Percentiles rank a stretch among this genome's conserved stretches.
Evolutionary conservation across 2,113 vertebrate genomes (phyloP).

Genomic region (Grus americana): DNA sequence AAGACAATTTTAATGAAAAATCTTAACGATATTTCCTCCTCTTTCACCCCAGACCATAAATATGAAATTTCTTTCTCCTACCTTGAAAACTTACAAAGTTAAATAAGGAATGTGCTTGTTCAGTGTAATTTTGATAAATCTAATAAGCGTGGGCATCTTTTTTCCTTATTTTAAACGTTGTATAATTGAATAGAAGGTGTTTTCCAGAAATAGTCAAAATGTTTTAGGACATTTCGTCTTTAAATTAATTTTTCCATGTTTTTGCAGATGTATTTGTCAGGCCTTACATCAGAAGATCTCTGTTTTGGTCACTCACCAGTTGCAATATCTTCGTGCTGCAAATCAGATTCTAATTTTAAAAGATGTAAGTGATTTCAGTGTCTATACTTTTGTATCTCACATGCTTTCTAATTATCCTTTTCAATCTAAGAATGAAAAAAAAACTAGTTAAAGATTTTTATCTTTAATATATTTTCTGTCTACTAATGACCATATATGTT

Average conservation of each 20-base stretch:
- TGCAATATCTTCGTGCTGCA: constrained; percentile 90
- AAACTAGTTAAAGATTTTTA: background rate
- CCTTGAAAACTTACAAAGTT: background rate
- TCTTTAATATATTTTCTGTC: background rate
- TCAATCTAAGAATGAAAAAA: background rate
- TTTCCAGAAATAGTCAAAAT: background rate
- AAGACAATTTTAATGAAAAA: background rate
- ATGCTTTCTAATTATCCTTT: background rate
- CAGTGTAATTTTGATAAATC: background rate
- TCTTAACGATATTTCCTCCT: background rate
- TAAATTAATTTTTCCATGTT: background rate
- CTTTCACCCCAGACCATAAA: background rate
- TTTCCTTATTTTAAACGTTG: background rate
- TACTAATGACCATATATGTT: background rate
- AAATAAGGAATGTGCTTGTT: background rate
- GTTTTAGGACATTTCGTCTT: background rate
- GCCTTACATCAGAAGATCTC: constrained; percentile 87
- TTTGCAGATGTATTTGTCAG: constrained; percentile 90
- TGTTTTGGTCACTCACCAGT: constrained; percentile 93
- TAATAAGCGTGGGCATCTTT: background rate
- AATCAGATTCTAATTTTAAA: constrained; percentile 92
- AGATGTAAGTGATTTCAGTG: constrained; percentile 78
- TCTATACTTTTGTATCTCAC: background rate
- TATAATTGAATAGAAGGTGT: background rate
- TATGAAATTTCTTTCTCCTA: background rate